Evolutionary conservation across 1,140 invertebrate species (phyloP), one percentile per base, ranked within the genome.

Genomic region (Ylistrum balloti): DNA sequence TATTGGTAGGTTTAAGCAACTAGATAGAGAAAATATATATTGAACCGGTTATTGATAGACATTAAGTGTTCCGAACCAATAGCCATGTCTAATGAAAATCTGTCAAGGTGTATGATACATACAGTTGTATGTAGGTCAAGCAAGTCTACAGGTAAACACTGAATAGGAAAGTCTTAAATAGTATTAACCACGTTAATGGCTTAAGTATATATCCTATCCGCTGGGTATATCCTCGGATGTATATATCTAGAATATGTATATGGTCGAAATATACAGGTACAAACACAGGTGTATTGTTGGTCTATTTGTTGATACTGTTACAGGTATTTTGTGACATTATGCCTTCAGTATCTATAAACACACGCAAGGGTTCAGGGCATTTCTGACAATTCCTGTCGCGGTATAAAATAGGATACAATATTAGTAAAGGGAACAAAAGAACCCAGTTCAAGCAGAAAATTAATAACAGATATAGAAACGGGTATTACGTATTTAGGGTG

Each of bases 181-280:
- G 56, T 74, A 74, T 74, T 74, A 74, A 11, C 56, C 56, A 74
- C n/a, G 56, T 74, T 74, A 74, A 9, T 74, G 56, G 56, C 56
- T 74, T 74, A 74, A 74, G 28, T n/a, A 28, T 22, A 22, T 48
- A 38, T 56, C 20, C 17, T 74, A 74, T 28, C 56, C 56, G n/a
- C 22, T 74, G 56, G 22, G 2, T 56, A 74, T 74, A 74, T 74
- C n/a, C 7, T 20, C n/a, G 22, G 9, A 74, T n/a, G n/a, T 28
- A 28, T 74, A 74, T 74, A 48, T 48, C n/a, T 38, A 13, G 13
- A 38, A 28, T 74, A 74, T 28, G 2, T 17, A 28, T 28, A 22
- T 74, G 56, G 56, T n/a, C n/a, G 56, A n/a, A n/a, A 74, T 74
- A 74, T 17, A 28, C 56, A n/a, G 56, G n/a, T 74, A 74, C 5